Evolutionary conservation across 2,888 invertebrate species (phyloP).

Genomic region (Epirrhoe alternata): DNA sequence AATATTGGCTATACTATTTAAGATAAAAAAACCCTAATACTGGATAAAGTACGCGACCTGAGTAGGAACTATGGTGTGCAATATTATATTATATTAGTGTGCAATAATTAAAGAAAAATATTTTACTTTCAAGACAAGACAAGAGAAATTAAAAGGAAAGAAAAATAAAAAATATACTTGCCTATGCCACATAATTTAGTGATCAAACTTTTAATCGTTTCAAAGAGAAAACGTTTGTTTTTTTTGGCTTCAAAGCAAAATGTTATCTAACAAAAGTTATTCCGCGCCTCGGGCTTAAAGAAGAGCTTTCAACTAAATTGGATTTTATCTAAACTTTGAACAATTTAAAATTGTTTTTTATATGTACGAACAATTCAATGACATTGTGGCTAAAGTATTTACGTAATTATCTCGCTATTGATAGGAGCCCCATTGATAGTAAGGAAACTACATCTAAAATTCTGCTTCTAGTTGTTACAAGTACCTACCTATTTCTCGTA

Average conservation of each 20-base stretch:
- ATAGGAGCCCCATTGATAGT: neutral
- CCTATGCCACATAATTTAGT: neutral
- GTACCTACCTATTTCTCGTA: neutral
- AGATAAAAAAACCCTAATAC: no score
- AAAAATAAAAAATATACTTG: constrained; percentile 3
- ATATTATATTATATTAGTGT: no score
- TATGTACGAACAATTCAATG: neutral
- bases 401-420: neutral
- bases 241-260: constrained; percentile 24
- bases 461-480: neutral
- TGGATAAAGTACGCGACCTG: no score
- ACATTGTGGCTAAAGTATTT: neutral
- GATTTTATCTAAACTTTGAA: constrained; percentile 13
- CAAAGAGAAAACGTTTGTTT: constrained; percentile 23
- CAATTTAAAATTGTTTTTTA: neutral
- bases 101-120: neutral
- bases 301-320: constrained; percentile 11
- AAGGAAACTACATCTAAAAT: neutral
- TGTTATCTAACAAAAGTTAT: constrained; percentile 9
- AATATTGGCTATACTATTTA: no score
- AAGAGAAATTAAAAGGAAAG: neutral
- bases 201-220: constrained; percentile 14
- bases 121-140: neutral
- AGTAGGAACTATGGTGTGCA: no score
- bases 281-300: constrained; percentile 9